These are phyloP conservation scores for Drosophila siamana DNA, from an alignment of 2,888 invertebrate genomes.

Conservation along the genomic window DNA sequence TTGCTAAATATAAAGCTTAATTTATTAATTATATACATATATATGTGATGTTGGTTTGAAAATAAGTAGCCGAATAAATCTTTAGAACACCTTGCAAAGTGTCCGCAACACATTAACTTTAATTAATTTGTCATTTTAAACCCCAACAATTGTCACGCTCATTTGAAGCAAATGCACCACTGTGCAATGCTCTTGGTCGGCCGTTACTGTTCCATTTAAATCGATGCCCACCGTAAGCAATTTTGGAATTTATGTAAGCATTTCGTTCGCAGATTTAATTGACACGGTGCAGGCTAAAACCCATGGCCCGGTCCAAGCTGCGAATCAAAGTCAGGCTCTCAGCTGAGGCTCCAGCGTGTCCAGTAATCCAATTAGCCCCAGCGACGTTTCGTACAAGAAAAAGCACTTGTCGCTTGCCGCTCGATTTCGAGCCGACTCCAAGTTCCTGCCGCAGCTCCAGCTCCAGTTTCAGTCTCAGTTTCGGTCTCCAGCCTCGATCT, in stretches of 20 bases:
- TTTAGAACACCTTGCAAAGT: too few species aligned
- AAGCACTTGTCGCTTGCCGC: conserved; percentile 81
- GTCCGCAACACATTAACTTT: too few species aligned
- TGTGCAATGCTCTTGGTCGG: conserved; percentile 7
- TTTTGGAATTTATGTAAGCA: conserved; percentile 81
- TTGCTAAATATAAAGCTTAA: neutral
- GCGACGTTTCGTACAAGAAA: conserved; percentile 82
- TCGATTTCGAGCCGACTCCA: conserved; percentile 9
- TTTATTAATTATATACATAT: too few species aligned
- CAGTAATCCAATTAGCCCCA: conserved; percentile 82
- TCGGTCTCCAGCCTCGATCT: neutral
- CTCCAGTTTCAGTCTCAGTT: neutral
- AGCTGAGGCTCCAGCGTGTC: conserved; percentile 15
- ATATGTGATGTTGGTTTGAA: too few species aligned
- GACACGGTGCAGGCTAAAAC: conserved; percentile 64
- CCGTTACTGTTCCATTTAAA: conserved; percentile 70
- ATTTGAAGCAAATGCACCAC: neutral
- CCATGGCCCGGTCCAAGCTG: neutral
- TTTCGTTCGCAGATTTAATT: conserved; percentile 81
- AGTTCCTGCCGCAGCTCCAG: conserved; percentile 2
- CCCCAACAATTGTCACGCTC: neutral
- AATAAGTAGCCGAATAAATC: too few species aligned
- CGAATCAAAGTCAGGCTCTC: neutral
- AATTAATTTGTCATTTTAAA: too few species aligned
- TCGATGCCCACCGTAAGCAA: conserved; percentile 82